phyloP scores from a whole-genome alignment of 2,888 invertebrate species.

The Micoletzkya japonica region DNA sequence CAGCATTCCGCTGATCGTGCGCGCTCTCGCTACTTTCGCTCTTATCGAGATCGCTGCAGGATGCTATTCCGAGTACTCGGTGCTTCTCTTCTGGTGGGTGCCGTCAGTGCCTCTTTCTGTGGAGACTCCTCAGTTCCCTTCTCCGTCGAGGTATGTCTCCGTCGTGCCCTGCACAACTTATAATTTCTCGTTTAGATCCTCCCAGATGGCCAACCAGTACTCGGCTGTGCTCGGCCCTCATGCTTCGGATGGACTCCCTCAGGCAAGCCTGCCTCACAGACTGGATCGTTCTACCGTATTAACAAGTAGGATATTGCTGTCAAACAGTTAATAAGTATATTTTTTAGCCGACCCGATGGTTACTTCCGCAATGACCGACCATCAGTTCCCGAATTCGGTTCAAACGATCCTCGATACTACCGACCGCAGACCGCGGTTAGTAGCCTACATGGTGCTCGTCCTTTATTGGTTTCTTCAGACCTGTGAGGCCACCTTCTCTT shows the following conservation, averaged over 20 bases:
- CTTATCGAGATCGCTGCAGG: neutral
- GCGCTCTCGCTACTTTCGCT: no score
- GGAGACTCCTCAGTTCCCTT: slow-evolving; percentile 17
- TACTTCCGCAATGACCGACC: slow-evolving; percentile 39
- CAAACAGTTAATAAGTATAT: neutral
- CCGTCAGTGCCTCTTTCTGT: slow-evolving; percentile 7
- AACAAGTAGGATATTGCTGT: slow-evolving; percentile 1
- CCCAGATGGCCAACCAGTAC: slow-evolving; percentile 43
- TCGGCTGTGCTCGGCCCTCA: slow-evolving; percentile 56
- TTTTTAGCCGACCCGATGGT: slow-evolving; percentile 41
- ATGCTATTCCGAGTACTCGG: slow-evolving; percentile 16
- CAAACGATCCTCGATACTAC: slow-evolving; percentile 36
- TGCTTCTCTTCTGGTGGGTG: neutral
- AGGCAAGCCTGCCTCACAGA: slow-evolving; percentile 40
- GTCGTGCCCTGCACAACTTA: neutral
- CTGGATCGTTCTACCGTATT: slow-evolving; percentile 52
- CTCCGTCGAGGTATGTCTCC: slow-evolving; percentile 1
- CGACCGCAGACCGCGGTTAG: slow-evolving; percentile 39
- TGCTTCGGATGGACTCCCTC: slow-evolving; percentile 57
- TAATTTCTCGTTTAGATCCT: slow-evolving; percentile 33
- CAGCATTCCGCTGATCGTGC: no score
- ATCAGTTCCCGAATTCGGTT: slow-evolving; percentile 36
- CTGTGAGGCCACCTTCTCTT: slow-evolving; percentile 52
- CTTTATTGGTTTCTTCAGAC: slow-evolving; percentile 37
- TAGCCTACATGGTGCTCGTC: neutral